phyloP scores from a whole-genome alignment of 2,797 vertebrate genomes.

The Natrix natrix region DNA sequence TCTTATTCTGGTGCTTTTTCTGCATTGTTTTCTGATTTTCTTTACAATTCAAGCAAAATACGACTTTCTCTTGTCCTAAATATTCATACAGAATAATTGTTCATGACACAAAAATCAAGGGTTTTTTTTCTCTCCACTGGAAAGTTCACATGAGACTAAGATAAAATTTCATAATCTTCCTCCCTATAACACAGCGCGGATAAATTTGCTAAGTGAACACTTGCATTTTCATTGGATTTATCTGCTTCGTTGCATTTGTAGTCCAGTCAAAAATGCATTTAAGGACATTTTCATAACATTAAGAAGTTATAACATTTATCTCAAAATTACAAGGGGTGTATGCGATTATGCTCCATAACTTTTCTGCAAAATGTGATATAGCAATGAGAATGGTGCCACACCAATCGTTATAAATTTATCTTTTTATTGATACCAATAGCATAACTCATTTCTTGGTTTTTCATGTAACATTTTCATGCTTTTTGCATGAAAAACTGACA shows the following conservation, averaged over 20 bases:
- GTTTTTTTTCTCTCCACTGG: constrained; percentile 24
- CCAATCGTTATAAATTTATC: too few relatives aligned
- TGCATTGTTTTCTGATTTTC: constrained; percentile 37
- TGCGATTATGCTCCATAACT: too few relatives aligned
- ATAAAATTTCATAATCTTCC: not conserved
- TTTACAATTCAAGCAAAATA: constrained; percentile 42
- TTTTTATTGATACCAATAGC: too few relatives aligned
- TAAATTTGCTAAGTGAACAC: not conserved
- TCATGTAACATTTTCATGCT: too few relatives aligned
- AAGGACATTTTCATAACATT: not conserved
- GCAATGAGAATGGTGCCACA: too few relatives aligned
- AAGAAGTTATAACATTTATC: not conserved
- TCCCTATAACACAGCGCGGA: not conserved
- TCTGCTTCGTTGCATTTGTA: not conserved
- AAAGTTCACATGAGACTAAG: constrained; percentile 39
- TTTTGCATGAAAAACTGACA: too few relatives aligned
- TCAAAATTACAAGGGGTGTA: too few relatives aligned
- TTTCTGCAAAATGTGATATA: too few relatives aligned
- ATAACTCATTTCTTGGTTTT: too few relatives aligned
- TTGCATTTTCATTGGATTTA: not conserved
- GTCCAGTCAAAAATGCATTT: not conserved
- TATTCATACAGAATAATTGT: constrained; percentile 30
- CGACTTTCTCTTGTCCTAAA: constrained; percentile 44
- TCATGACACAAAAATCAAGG: constrained; percentile 21
- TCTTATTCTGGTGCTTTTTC: constrained; percentile 33